Evolutionary conservation across 2,888 invertebrate species (phyloP).

Genomic region (Mesorhabditis spiculigera): DNA sequence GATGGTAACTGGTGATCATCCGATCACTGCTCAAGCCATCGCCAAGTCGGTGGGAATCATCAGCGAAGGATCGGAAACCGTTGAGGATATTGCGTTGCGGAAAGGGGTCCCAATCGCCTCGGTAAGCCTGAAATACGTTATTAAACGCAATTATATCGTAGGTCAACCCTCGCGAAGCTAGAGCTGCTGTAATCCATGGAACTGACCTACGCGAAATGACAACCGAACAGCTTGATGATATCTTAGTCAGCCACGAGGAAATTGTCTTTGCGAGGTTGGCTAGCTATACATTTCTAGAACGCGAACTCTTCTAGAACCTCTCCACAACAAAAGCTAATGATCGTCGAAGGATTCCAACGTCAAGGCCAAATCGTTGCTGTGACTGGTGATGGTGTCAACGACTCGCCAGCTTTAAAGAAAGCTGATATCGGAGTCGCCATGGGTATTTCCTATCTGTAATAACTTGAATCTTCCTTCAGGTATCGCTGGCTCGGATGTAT

Average conservation of each 20-base stretch:
- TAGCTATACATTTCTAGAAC: neutral
- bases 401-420: conserved; percentile 66
- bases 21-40: conserved; percentile 62
- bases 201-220: conserved; percentile 48
- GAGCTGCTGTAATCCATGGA: conserved; percentile 59
- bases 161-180: conserved; percentile 56
- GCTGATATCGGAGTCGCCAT: conserved; percentile 47
- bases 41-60: conserved; percentile 63
- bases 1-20: conserved; percentile 67
- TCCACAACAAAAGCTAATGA: conserved; percentile 63
- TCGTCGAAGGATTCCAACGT: conserved; percentile 67
- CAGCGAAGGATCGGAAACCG: conserved; percentile 64
- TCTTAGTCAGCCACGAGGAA: conserved; percentile 52
- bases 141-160: neutral
- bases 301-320: conserved; percentile 53
- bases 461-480: neutral
- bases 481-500: conserved; percentile 65
- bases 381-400: conserved; percentile 68
- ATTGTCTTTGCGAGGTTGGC: conserved; percentile 58
- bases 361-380: conserved; percentile 67
- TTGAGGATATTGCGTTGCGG: conserved; percentile 72
- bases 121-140: conserved; percentile 35
- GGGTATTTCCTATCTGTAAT: conserved; percentile 18
- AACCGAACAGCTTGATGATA: conserved; percentile 29
- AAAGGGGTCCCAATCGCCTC: conserved; percentile 81